These are phyloP conservation scores for Pluvianellus socialis DNA, from an alignment of 2,113 vertebrate species.

Conservation along the genomic window DNA sequence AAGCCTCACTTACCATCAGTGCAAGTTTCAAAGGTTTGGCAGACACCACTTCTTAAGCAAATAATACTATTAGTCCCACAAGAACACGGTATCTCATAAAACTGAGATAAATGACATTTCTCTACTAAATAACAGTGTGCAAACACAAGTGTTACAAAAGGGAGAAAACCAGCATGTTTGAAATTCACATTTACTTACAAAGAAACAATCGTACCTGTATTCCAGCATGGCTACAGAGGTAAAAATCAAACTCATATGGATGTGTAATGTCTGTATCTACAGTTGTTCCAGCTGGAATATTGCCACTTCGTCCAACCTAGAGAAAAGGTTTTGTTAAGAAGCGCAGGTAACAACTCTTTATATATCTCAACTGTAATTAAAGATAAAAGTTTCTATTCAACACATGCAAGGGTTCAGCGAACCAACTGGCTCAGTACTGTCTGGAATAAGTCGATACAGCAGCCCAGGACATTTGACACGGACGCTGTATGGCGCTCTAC, in stretches of 20 bases:
- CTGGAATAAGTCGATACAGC: neutral
- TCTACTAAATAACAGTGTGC: neutral
- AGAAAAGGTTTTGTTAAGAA: neutral
- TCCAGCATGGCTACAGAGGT: constrained; percentile 99
- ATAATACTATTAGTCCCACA: neutral
- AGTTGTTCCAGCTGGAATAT: constrained; percentile 98
- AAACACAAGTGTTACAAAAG: neutral
- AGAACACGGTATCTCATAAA: neutral
- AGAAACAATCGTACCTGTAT: constrained; percentile 87
- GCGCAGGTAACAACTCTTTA: neutral
- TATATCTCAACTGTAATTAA: neutral
- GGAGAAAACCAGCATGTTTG: neutral
- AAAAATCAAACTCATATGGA: constrained; percentile 99
- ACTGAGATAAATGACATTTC: neutral
- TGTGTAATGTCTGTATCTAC: constrained; percentile 98
- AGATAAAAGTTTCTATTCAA: neutral
- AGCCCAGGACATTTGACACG: neutral
- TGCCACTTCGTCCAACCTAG: constrained; percentile 96
- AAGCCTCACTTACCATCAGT: neutral
- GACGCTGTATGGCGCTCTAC: neutral
- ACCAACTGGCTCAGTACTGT: neutral
- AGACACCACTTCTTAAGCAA: neutral
- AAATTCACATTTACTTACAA: neutral
- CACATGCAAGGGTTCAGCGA: neutral
- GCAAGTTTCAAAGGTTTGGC: neutral